Base-by-base conservation (phyloP, 1,140 invertebrate species). In the Babylonia areolata region DNA sequence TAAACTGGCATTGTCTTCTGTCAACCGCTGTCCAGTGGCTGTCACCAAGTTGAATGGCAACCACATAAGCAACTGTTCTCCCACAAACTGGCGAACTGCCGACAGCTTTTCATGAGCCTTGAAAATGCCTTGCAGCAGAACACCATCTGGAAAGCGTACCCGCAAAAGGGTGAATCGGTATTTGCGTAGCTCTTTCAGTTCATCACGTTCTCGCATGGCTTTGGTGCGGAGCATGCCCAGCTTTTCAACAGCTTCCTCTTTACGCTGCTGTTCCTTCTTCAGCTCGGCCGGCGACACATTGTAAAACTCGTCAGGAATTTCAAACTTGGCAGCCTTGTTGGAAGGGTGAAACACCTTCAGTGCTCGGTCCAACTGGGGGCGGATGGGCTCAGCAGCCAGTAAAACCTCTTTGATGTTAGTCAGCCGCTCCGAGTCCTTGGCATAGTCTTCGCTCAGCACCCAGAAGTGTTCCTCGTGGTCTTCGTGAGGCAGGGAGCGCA, bases 161-260 rank as follows among this genome's bases (percentile, higher is more conserved):
- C 98, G 94, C 77, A 99, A 96, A 2, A 98, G 94, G 11, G 97
- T 96, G 92, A 97, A 99, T 90, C 96, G 96, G 93, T 99, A 99
- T 93, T 97, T 97, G 84, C 96, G 95, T 90, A 97, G 95, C 91
- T 97, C 97, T 81, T 96, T 94, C 85, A 96, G 92, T 93, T 98
- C 97, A 79, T 98, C 97, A 90, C 97, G 97, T 93, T 99, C 98
- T 23, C 98, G 93, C 97, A 99, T 98, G 0, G 97, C 97, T 95
- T 98, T 98, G 0, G 98, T 99, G 84, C 97, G 95, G 2, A 99
- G 93, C 95, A 97, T 97, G 90, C 97, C 96, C 90, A 96, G 96
- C 91, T 95, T 96, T 92, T 98, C 97, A 28, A 97, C 95, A 40
- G 96, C 96, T 94, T 98, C 97, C 33, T 91, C 89, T 77, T 91